Evolutionary conservation across 2,113 vertebrate genomes (phyloP).

Genomic region (Sphaerodactylus townsendi): DNA sequence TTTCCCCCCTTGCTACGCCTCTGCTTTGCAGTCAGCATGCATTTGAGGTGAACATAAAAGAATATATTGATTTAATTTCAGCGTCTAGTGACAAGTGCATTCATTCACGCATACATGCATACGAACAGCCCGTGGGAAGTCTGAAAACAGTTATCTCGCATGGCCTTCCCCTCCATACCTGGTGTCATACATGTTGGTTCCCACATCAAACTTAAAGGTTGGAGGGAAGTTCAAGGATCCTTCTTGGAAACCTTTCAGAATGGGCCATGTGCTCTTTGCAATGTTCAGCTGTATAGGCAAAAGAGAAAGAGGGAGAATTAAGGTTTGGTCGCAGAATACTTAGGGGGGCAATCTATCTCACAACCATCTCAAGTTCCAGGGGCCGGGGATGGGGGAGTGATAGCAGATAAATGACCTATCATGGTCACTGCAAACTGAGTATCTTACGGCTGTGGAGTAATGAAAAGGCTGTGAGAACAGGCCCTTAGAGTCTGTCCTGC

Average conservation of each 20-base stretch:
- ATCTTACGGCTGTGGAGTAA: too few relatives aligned
- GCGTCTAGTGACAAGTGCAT: too few relatives aligned
- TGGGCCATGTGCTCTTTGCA: constrained; percentile 88
- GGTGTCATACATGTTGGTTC: constrained; percentile 95
- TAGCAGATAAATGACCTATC: background rate
- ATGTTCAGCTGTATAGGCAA: constrained; percentile 86
- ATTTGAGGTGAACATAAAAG: too few relatives aligned
- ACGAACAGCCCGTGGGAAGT: background rate
- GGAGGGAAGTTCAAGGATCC: constrained; percentile 92
- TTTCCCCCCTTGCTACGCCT: too few relatives aligned
- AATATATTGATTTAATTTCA: too few relatives aligned
- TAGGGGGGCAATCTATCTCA: background rate
- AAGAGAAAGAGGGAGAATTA: background rate
- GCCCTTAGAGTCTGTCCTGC: too few relatives aligned
- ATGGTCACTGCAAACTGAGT: too few relatives aligned
- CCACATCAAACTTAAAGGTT: constrained; percentile 97
- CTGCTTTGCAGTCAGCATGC: too few relatives aligned
- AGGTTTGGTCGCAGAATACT: too few relatives aligned
- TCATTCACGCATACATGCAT: too few relatives aligned
- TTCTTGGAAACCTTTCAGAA: constrained; percentile 92
- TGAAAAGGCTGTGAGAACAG: too few relatives aligned
- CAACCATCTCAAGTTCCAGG: too few relatives aligned
- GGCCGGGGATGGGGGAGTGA: background rate
- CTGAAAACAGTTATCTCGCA: fast-evolving
- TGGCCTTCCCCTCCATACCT: constrained; percentile 78